Percentiles rank a stretch among this genome's conserved stretches.
Conservation (phyloP, 2,888 invertebrate species). For the Peribatodes rhomboidaria region DNA sequence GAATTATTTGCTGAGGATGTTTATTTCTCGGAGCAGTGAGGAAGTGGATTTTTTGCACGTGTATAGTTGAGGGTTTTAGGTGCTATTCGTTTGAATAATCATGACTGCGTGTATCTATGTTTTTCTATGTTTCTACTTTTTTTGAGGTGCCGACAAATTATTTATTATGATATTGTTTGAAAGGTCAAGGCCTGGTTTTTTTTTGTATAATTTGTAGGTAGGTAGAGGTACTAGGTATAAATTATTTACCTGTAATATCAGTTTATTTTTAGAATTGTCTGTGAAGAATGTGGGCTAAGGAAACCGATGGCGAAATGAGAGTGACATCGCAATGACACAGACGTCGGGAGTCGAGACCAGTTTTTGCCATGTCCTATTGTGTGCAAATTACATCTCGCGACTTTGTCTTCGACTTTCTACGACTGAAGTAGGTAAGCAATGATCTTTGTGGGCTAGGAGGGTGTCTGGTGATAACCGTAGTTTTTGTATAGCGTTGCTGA, state of each 20-base stretch:
- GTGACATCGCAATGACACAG: constrained; percentile 27
- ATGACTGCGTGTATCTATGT: too few relatives aligned
- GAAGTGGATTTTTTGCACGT: neutral
- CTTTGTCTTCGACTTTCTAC: constrained; percentile 26
- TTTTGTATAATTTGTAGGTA: neutral
- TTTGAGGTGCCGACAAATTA: too few relatives aligned
- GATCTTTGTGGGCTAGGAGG: too few relatives aligned
- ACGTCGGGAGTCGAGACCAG: constrained; percentile 38
- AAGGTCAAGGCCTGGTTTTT: neutral
- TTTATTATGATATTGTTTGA: too few relatives aligned
- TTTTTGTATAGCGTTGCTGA: too few relatives aligned
- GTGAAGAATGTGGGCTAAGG: constrained; percentile 12
- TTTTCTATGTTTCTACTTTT: too few relatives aligned
- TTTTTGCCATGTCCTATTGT: constrained; percentile 46
- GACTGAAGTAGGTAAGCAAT: neutral
- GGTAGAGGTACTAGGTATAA: too few relatives aligned
- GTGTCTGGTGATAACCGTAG: too few relatives aligned
- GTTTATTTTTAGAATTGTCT: constrained; percentile 11
- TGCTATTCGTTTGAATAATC: too few relatives aligned
- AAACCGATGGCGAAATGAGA: constrained; percentile 17
- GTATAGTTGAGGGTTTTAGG: too few relatives aligned
- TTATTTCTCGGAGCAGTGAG: neutral
- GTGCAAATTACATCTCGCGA: constrained; percentile 35
- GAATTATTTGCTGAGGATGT: constrained; percentile 2
- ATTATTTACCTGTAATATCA: neutral